Conservation (phyloP, 2,113 vertebrate species). For the Gymnobelideus leadbeateri region DNA sequence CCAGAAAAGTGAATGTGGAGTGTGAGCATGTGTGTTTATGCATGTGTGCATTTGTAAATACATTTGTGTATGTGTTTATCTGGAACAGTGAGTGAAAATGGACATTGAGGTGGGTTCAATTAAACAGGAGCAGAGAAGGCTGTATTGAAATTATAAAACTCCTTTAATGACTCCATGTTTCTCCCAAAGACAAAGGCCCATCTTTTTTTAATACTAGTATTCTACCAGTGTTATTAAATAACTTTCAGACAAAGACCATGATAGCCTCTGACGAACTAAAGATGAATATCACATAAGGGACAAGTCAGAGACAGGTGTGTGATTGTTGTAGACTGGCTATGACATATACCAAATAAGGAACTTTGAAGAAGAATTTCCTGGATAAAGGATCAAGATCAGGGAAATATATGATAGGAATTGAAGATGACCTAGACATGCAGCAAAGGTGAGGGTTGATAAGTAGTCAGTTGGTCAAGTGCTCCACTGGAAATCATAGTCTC, state of each 20-base stretch:
- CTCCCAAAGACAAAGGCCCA: neutral
- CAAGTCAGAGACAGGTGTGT: neutral
- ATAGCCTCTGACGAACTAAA: neutral
- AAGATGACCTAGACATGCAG: neutral
- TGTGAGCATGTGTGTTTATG: neutral
- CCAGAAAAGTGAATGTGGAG: neutral
- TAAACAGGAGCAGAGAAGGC: neutral
- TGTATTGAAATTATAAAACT: neutral
- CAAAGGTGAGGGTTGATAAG: neutral
- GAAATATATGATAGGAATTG: neutral
- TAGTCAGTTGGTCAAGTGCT: neutral
- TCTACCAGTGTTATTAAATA: neutral
- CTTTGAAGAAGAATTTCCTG: neutral
- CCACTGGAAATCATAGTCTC: neutral
- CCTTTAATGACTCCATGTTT: neutral
- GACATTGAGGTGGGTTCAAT: neutral
- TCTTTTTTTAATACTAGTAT: neutral
- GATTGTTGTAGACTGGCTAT: neutral
- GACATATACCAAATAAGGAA: neutral
- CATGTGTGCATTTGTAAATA: neutral
- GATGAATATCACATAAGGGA: neutral
- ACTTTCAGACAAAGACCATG: neutral
- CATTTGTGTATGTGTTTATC: neutral
- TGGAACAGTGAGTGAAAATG: neutral
- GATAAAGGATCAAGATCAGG: neutral